phyloP scores from a whole-genome alignment of 2,888 invertebrate genomes.

The Ethmia dodecea region DNA sequence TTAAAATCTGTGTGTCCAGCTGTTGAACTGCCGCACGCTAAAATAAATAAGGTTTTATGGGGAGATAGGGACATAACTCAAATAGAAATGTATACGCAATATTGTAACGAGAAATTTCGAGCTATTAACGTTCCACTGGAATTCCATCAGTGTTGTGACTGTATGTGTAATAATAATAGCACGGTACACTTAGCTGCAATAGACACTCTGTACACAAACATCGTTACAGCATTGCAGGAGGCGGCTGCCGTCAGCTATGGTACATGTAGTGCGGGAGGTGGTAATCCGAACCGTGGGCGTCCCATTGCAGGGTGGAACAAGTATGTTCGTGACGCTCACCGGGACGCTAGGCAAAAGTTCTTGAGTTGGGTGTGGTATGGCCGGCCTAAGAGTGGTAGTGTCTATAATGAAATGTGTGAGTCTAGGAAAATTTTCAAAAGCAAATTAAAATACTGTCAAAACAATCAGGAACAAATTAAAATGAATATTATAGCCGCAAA shows the following conservation, averaged over 20 bases:
- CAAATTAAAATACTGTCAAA: too few species aligned
- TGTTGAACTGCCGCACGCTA: too few species aligned
- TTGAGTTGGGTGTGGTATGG: slow-evolving; percentile 7
- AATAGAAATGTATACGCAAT: too few species aligned
- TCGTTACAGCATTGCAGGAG: neutral
- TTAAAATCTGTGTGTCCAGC: too few species aligned
- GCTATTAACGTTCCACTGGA: too few species aligned
- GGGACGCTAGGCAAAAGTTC: slow-evolving; percentile 9
- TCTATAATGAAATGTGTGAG: neutral
- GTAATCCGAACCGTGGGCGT: neutral
- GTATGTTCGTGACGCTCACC: slow-evolving; percentile 6
- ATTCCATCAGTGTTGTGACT: too few species aligned
- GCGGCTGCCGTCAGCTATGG: neutral
- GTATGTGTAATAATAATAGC: too few species aligned
- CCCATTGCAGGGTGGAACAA: slow-evolving; percentile 1
- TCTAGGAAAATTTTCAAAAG: slow-evolving; percentile 1
- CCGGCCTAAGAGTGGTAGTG: neutral
- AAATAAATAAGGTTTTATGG: too few species aligned
- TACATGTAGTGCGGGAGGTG: neutral
- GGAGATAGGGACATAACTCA: too few species aligned
- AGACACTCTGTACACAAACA: neutral
- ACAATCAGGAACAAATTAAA: too few species aligned
- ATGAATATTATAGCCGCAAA: too few species aligned
- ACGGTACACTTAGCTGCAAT: neutral
- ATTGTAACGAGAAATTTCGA: too few species aligned